These are phyloP conservation scores for Scytalopus superciliaris DNA, from an alignment of 2,113 vertebrate species.

Conservation along the genomic window DNA sequence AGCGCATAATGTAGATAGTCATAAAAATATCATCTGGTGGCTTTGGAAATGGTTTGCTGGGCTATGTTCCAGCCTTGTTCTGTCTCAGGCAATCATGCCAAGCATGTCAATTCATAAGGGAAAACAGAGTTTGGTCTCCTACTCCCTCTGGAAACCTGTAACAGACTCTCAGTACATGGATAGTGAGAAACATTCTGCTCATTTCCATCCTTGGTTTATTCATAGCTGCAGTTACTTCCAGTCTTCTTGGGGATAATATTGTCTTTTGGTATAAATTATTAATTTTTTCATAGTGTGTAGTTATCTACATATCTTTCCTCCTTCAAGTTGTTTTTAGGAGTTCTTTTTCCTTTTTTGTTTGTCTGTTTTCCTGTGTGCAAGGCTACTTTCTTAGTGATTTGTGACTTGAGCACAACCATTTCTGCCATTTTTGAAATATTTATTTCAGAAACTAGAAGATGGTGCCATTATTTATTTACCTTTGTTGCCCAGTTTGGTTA, in stretches of 20 bases:
- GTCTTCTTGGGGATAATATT: neutral
- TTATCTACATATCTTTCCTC: neutral
- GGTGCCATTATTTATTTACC: accelerated
- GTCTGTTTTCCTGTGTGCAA: neutral
- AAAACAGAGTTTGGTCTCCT: neutral
- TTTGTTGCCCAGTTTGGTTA: neutral
- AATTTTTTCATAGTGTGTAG: neutral
- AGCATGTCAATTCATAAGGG: neutral
- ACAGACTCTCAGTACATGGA: neutral
- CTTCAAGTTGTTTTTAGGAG: neutral
- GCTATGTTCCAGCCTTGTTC: neutral
- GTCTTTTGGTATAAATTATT: neutral
- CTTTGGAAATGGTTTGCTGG: neutral
- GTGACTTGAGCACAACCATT: neutral
- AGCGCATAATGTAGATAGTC: neutral
- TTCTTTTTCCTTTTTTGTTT: neutral
- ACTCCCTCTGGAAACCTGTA: neutral
- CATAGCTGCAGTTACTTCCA: neutral
- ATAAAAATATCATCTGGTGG: neutral
- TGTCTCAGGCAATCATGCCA: neutral
- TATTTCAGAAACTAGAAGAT: neutral
- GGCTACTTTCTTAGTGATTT: neutral
- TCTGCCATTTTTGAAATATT: neutral
- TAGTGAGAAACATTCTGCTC: neutral
- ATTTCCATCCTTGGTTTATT: neutral